phyloP scores from a whole-genome alignment of 2,888 invertebrate genomes.

The Coenonympha arcania region DNA sequence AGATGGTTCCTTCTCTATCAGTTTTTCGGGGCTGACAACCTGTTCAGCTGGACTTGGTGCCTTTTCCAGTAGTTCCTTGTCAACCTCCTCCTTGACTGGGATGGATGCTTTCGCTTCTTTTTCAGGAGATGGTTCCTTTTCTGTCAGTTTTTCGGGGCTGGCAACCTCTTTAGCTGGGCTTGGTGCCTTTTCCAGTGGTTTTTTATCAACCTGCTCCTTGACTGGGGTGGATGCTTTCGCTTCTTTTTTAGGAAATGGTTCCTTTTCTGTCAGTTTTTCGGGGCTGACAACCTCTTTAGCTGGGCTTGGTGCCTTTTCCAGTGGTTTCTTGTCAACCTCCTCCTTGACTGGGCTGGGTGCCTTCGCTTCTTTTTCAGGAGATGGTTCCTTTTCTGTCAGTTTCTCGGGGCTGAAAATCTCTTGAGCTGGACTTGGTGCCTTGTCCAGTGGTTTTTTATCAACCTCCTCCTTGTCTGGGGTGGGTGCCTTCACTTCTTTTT shows the following conservation, averaged over 20 bases:
- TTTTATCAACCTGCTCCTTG: neutral
- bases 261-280: too few species aligned
- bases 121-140: slow-evolving; percentile 13
- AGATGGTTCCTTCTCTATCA: too few species aligned
- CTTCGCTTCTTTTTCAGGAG: neutral
- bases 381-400: slow-evolving; percentile 11
- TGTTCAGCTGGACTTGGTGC: slow-evolving; percentile 7
- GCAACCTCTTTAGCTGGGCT: slow-evolving; percentile 8
- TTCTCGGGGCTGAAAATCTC: neutral
- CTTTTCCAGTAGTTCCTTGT: neutral
- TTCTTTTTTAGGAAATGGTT: too few species aligned
- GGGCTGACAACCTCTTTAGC: too few species aligned
- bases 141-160: neutral
- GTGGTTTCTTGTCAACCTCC: neutral
- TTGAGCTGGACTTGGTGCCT: slow-evolving; percentile 14
- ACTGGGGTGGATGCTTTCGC: too few species aligned
- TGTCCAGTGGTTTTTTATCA: slow-evolving; percentile 4
- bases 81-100: neutral
- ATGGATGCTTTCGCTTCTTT: neutral
- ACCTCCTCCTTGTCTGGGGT: neutral
- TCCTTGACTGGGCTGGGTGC: neutral
- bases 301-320: neutral
- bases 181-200: slow-evolving; percentile 15
- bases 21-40: too few species aligned
- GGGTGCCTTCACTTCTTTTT: too few species aligned